Percentiles rank a stretch among this genome's conserved stretches.
Conservation (phyloP, 2,797 vertebrate genomes). For the Apodemus agrarius region DNA sequence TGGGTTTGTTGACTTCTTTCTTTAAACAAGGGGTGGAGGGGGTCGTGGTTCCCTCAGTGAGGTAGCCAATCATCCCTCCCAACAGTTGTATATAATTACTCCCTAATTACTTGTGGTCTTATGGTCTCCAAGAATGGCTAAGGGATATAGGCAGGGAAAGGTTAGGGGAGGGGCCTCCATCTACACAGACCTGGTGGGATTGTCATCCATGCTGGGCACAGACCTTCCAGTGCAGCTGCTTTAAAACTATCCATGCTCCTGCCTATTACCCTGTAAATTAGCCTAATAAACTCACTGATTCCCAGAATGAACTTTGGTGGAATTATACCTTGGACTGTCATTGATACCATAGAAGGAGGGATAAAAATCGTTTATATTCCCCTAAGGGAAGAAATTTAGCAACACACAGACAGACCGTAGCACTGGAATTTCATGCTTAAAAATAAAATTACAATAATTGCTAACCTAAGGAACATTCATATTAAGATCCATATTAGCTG, state of each 20-base stretch:
- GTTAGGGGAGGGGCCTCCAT: background rate
- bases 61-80: background rate
- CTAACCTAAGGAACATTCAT: background rate
- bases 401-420: background rate
- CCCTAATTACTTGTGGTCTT: background rate
- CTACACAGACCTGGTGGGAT: background rate
- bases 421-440: conserved; percentile 32
- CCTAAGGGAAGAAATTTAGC: background rate
- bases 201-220: background rate
- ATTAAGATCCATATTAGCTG: background rate
- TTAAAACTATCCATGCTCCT: background rate
- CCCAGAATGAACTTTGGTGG: background rate
- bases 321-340: background rate
- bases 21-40: background rate
- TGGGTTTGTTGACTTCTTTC: background rate
- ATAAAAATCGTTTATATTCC: background rate
- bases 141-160: background rate
- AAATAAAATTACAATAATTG: background rate
- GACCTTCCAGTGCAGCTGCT: background rate
- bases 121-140: background rate
- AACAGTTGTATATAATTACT: background rate
- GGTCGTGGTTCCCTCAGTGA: background rate
- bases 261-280: background rate
- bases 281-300: background rate
- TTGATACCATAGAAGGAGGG: background rate